phyloP scores from a whole-genome alignment of 92 coral and sea anemone species.

The Zoanthus sansibaricus region DNA sequence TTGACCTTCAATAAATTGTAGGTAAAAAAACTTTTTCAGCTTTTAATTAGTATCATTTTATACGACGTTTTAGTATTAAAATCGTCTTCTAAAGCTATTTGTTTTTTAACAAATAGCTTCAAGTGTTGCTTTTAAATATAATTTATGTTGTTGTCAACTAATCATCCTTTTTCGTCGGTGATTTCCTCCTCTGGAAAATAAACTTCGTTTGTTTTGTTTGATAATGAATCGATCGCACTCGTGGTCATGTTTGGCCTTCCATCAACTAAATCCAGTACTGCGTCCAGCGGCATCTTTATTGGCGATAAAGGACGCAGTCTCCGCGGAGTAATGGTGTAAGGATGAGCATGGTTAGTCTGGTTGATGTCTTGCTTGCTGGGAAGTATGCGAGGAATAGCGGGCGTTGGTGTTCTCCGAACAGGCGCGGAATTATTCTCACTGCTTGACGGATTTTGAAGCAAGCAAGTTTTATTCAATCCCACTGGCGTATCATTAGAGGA shows the following conservation, averaged over 20 bases:
- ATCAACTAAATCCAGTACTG: neutral
- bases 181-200: constrained; percentile 9
- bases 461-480: neutral
- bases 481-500: neutral
- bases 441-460: neutral
- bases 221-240: neutral
- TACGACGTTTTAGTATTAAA: too few species aligned
- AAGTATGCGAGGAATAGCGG: neutral
- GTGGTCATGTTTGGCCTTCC: neutral
- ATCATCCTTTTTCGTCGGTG: neutral
- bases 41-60: too few species aligned
- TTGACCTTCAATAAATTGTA: too few species aligned
- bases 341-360: neutral
- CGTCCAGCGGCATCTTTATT: constrained; percentile 31
- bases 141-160: neutral
- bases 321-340: neutral
- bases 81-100: too few species aligned
- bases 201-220: neutral
- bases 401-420: constrained; percentile 31
- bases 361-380: neutral
- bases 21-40: too few species aligned
- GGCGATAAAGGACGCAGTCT: constrained; percentile 37
- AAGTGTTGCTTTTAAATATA: neutral
- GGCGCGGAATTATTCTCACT: neutral
- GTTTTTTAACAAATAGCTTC: too few species aligned